Conservation (phyloP, 2,797 vertebrate species). For the Sebastes cheni region DNA sequence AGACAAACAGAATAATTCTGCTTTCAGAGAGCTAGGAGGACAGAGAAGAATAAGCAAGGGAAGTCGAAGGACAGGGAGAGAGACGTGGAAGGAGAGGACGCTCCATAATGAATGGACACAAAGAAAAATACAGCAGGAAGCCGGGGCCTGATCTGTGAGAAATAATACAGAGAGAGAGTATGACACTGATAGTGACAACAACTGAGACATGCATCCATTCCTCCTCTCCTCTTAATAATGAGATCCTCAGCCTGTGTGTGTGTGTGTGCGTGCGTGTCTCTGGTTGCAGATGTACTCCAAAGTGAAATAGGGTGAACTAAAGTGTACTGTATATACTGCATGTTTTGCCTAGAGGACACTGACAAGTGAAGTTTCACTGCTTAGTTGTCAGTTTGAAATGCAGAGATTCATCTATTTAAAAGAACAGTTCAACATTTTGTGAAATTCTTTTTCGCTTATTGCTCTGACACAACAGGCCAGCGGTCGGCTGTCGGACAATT, state of each 20-base stretch:
- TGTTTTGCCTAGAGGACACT: not conserved
- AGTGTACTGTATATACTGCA: not conserved
- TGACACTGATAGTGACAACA: conserved; percentile 26
- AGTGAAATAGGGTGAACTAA: not conserved
- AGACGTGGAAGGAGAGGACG: conserved; percentile 36
- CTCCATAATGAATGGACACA: conserved; percentile 45
- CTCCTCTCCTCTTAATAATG: conserved; percentile 17
- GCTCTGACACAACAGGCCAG: no score
- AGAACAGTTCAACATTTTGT: not conserved
- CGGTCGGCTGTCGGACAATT: no score
- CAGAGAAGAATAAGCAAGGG: not conserved
- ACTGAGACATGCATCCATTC: conserved; percentile 24
- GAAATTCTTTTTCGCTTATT: not conserved
- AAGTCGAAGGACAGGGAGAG: conserved; percentile 1
- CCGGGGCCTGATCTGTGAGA: conserved; percentile 7
- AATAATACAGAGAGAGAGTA: conserved; percentile 22
- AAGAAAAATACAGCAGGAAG: conserved; percentile 28
- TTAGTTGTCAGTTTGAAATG: not conserved
- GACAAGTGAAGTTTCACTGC: not conserved
- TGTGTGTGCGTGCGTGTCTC: not conserved
- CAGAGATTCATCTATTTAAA: not conserved
- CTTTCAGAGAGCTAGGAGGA: conserved; percentile 14
- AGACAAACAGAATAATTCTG: conserved; percentile 33
- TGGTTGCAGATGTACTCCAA: not conserved
- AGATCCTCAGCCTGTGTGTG: not conserved